Conservation (phyloP, 2,113 vertebrate genomes). For the Tenrec ecaudatus region DNA sequence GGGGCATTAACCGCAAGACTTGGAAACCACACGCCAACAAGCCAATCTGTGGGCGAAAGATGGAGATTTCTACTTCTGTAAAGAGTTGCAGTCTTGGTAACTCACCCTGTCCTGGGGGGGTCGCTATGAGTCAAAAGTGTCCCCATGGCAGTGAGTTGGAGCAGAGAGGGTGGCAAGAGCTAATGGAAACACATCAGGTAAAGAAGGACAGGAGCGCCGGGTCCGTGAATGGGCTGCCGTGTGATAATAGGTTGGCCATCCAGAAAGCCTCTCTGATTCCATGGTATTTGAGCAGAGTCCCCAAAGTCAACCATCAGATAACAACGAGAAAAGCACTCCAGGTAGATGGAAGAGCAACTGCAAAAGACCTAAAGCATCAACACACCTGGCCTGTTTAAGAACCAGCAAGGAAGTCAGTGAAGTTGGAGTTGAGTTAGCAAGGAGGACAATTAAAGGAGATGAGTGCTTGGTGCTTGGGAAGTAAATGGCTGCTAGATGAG, state of each 20-base stretch:
- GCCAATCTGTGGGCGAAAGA: no score
- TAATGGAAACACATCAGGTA: constrained; percentile 35
- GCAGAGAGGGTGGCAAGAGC: background rate
- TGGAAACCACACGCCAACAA: no score
- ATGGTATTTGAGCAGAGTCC: background rate
- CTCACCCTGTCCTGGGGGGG: no score
- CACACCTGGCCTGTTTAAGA: background rate
- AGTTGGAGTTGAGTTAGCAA: background rate
- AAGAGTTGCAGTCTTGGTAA: no score
- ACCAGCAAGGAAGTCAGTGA: background rate
- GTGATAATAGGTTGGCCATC: background rate
- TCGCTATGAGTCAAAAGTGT: no score
- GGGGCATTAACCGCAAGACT: no score
- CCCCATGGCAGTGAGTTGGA: no score
- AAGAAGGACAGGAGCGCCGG: background rate
- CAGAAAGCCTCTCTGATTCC: background rate
- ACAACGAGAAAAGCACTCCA: background rate
- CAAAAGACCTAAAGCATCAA: background rate
- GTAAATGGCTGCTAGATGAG: background rate
- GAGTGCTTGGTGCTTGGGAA: background rate
- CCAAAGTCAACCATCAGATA: background rate
- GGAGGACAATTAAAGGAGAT: background rate
- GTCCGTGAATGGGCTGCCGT: background rate
- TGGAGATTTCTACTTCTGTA: no score
- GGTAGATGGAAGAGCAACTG: background rate